These are phyloP conservation scores for Adelosebastes latens DNA, from an alignment of 2,797 vertebrate genomes.

Conservation along the genomic window DNA sequence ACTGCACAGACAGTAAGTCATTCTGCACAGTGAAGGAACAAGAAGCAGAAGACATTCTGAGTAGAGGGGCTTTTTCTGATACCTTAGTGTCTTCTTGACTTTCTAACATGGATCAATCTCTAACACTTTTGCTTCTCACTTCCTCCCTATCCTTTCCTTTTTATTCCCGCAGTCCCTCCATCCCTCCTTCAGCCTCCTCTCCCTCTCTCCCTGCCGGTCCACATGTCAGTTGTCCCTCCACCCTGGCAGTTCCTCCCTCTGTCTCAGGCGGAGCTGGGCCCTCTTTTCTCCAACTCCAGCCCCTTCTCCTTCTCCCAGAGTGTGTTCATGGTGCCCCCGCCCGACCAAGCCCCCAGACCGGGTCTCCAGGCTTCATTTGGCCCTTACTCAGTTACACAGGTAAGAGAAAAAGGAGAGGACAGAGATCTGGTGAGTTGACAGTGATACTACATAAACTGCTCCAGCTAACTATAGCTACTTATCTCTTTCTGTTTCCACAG, in stretches of 20 bases:
- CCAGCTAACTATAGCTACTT: background rate
- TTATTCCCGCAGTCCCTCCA: slow-evolving; percentile 25
- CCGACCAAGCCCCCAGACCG: slow-evolving; percentile 36
- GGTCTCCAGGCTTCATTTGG: slow-evolving; percentile 77
- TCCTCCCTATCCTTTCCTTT: background rate
- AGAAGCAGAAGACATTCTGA: background rate
- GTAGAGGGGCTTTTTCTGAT: background rate
- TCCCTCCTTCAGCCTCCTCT: slow-evolving; percentile 59
- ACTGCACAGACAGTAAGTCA: background rate
- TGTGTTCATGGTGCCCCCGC: slow-evolving; percentile 70
- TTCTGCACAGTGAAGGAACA: background rate
- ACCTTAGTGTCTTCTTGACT: background rate
- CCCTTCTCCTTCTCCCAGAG: slow-evolving; percentile 79
- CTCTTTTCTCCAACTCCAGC: slow-evolving; percentile 82
- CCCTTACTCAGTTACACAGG: slow-evolving; percentile 78
- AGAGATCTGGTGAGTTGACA: background rate
- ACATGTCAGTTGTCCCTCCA: slow-evolving; percentile 56
- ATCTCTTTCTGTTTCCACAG: slow-evolving; percentile 50
- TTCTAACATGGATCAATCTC: background rate
- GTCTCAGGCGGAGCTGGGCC: slow-evolving; percentile 73
- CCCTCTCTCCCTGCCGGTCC: slow-evolving; percentile 73
- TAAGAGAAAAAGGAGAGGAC: slow-evolving; percentile 22
- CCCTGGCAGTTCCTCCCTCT: slow-evolving; percentile 74
- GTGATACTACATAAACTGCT: background rate
- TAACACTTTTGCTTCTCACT: background rate